These are phyloP conservation scores for Cyphomyrus discorhynchus DNA, from an alignment of 2,113 vertebrate genomes.

Conservation along the genomic window DNA sequence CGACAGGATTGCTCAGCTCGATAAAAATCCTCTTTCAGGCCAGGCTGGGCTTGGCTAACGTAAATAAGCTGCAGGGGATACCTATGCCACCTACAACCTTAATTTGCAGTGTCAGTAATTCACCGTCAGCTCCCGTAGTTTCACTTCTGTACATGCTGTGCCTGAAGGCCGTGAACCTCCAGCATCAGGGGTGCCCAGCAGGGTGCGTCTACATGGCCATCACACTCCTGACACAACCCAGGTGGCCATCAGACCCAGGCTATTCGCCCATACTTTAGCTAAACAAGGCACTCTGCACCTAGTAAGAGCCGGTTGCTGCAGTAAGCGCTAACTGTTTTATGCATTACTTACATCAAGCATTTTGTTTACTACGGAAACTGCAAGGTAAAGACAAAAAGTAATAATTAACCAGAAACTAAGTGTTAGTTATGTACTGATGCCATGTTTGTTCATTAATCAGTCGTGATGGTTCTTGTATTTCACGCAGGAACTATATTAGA, in stretches of 20 bases:
- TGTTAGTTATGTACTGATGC: not conserved
- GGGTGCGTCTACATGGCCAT: not conserved
- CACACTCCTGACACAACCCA: not conserved
- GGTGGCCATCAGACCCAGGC: not conserved
- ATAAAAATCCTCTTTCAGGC: not conserved
- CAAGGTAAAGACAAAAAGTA: not conserved
- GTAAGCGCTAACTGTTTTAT: not conserved
- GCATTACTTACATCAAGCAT: not conserved
- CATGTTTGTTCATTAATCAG: not conserved
- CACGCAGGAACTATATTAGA: not conserved
- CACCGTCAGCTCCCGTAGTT: slow-evolving; percentile 21
- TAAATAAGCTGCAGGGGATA: slow-evolving; percentile 10
- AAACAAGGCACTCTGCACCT: not conserved
- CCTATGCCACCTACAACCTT: slow-evolving; percentile 40
- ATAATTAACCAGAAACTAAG: not conserved
- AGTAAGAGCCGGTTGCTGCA: not conserved
- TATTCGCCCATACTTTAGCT: not conserved
- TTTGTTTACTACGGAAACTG: not conserved
- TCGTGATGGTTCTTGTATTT: not conserved
- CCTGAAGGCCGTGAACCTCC: slow-evolving; percentile 19
- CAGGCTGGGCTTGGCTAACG: not conserved
- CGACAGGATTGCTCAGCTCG: not conserved
- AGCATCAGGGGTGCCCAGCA: not conserved
- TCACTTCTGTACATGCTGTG: slow-evolving; percentile 24
- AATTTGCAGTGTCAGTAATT: slow-evolving; percentile 39